Evolutionary conservation across 2,888 invertebrate species (phyloP).

Genomic region (Embidobia sp.): DNA sequence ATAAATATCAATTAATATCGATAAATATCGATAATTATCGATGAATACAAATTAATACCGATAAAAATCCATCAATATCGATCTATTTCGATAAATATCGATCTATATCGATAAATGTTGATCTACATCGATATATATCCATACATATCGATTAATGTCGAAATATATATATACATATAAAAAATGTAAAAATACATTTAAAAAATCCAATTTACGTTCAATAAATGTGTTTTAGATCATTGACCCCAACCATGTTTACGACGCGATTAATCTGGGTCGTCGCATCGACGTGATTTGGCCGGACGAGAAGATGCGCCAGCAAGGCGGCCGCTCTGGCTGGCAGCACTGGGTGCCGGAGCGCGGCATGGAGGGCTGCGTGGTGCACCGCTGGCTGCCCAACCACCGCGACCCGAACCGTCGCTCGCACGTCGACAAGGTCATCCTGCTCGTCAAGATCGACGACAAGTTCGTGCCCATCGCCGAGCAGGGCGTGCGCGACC

Average conservation of each 20-base stretch:
- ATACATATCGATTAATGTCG: no score
- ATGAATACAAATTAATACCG: no score
- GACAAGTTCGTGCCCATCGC: constrained; percentile 96
- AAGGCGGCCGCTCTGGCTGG: constrained; percentile 95
- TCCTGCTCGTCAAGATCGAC: constrained; percentile 95
- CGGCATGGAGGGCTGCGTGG: constrained; percentile 97
- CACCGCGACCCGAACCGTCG: constrained; percentile 93
- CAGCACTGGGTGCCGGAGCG: constrained; percentile 93
- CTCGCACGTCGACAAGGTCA: constrained; percentile 95
- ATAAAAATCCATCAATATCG: no score
- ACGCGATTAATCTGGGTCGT: constrained; percentile 94
- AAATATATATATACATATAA: no score
- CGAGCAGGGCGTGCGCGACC: constrained; percentile 91
- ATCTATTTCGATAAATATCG: no score
- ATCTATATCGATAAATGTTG: no score
- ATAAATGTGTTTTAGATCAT: constrained; percentile 72
- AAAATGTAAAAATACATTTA: no score
- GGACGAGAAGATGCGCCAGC: constrained; percentile 91
- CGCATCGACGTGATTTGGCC: constrained; percentile 98
- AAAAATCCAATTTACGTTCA: no score
- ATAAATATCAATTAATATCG: no score
- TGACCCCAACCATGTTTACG: constrained; percentile 90
- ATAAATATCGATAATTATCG: no score
- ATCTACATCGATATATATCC: no score
- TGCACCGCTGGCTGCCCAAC: constrained; percentile 97